phyloP scores from a whole-genome alignment of 1,140 invertebrate genomes.

The Thaumatotibia leucotreta region DNA sequence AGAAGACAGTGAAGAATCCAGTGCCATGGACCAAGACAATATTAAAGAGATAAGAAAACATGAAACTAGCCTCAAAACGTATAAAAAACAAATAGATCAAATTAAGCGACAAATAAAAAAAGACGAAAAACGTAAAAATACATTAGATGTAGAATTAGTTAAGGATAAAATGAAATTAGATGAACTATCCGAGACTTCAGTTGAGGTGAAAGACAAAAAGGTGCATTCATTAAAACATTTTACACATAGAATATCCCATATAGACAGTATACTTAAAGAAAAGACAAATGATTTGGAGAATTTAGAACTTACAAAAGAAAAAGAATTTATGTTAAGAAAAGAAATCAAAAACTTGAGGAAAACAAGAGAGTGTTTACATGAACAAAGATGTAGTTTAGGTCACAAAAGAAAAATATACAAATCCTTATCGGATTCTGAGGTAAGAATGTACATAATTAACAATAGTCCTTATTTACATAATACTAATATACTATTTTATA shows the following conservation, averaged over 20 bases:
- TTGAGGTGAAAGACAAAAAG: slow-evolving; percentile 72
- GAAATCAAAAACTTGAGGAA: slow-evolving; percentile 88
- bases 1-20: slow-evolving; percentile 76
- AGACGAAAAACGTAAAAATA: slow-evolving; percentile 84
- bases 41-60: slow-evolving; percentile 72
- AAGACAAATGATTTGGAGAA: slow-evolving; percentile 83
- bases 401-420: slow-evolving; percentile 87
- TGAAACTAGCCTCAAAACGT: slow-evolving; percentile 71
- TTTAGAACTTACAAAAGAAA: slow-evolving; percentile 80
- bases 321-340: slow-evolving; percentile 82
- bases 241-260: slow-evolving; percentile 81
- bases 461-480: no score
- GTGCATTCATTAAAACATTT: slow-evolving; percentile 79
- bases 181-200: slow-evolving; percentile 69
- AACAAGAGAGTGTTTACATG: slow-evolving; percentile 86
- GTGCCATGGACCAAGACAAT: slow-evolving; percentile 60
- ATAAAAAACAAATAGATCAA: slow-evolving; percentile 77
- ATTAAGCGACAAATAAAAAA: slow-evolving; percentile 85
- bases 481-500: no score
- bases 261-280: slow-evolving; percentile 83
- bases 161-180: slow-evolving; percentile 75
- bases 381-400: slow-evolving; percentile 85
- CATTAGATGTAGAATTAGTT: slow-evolving; percentile 78
- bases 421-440: slow-evolving; percentile 81
- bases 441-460: slow-evolving; percentile 24